A percentile compares a stretch with the other conserved stretches of the same genome.
Evolutionary conservation across 2,113 vertebrate species (phyloP).

Genomic region (Aplodontia rufa): DNA sequence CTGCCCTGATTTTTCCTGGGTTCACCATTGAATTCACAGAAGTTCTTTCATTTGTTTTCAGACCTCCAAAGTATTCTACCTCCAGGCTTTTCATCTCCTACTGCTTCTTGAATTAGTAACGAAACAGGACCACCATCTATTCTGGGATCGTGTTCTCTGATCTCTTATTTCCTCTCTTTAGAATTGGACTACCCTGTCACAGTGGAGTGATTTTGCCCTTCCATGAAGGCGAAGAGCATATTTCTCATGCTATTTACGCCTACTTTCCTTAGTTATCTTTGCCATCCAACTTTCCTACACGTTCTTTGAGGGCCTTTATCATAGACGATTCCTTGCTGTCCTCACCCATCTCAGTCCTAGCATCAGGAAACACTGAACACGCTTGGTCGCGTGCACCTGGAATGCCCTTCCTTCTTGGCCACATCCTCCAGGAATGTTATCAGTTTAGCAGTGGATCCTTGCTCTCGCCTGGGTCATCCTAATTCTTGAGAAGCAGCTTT

Average conservation of each 20-base stretch:
- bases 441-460: background rate
- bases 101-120: background rate
- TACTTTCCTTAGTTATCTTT: background rate
- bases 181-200: background rate
- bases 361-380: background rate
- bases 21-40: background rate
- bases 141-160: background rate
- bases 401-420: background rate
- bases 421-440: background rate
- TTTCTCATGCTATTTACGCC: background rate
- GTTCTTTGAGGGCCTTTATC: background rate
- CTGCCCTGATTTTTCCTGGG: background rate
- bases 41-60: background rate
- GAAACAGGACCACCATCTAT: background rate
- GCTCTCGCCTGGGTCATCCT: background rate
- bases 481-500: background rate
- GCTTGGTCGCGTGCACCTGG: accelerated
- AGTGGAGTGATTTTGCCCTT: background rate
- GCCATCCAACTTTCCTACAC: background rate
- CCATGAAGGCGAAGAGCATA: background rate
- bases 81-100: background rate
- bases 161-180: background rate
- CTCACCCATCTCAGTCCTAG: background rate
- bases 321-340: background rate
- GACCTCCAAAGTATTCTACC: background rate